These are phyloP conservation scores for Teleopsis dalmanni DNA, from an alignment of 1,140 invertebrate species.

Conservation along the genomic window DNA sequence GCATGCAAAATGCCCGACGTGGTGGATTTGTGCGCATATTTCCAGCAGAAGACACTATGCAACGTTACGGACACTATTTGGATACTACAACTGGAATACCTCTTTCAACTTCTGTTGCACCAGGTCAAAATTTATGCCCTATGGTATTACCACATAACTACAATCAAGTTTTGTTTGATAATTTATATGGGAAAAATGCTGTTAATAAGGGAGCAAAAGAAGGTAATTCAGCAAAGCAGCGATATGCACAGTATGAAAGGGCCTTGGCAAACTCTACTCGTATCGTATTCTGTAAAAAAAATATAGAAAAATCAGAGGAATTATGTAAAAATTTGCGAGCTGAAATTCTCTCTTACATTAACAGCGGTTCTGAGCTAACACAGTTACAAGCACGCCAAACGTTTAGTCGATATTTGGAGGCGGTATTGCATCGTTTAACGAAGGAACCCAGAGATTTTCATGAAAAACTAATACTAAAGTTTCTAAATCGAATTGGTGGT, in stretches of 20 bases:
- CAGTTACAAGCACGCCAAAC: conserved; percentile 65
- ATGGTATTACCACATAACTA: conserved; percentile 60
- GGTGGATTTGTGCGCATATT: conserved; percentile 90
- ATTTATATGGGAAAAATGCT: conserved; percentile 40
- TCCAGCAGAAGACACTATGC: conserved; percentile 80
- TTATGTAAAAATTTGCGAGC: conserved; percentile 31
- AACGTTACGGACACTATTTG: conserved; percentile 54
- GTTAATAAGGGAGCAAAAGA: conserved; percentile 13
- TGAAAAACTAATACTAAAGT: conserved; percentile 70
- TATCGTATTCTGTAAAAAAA: conserved; percentile 30
- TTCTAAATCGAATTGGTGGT: conserved; percentile 70
- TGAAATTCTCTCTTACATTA: conserved; percentile 34
- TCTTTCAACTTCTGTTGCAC: conserved; percentile 54
- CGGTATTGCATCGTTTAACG: conserved; percentile 63
- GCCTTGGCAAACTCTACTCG: conserved; percentile 25
- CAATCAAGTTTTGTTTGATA: conserved; percentile 66
- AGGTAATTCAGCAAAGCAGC: conserved; percentile 33
- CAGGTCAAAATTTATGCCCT: conserved; percentile 50
- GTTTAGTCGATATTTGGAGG: conserved; percentile 75
- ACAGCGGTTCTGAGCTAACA: conserved; percentile 35
- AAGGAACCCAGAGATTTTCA: conserved; percentile 53
- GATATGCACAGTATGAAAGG: conserved; percentile 38
- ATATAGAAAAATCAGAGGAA: conserved; percentile 30
- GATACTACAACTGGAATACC: conserved; percentile 66
- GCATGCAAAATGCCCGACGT: conserved; percentile 73